Evolutionary conservation across 2,113 vertebrate genomes (phyloP).

Genomic region (Myrmecophaga tridactyla): DNA sequence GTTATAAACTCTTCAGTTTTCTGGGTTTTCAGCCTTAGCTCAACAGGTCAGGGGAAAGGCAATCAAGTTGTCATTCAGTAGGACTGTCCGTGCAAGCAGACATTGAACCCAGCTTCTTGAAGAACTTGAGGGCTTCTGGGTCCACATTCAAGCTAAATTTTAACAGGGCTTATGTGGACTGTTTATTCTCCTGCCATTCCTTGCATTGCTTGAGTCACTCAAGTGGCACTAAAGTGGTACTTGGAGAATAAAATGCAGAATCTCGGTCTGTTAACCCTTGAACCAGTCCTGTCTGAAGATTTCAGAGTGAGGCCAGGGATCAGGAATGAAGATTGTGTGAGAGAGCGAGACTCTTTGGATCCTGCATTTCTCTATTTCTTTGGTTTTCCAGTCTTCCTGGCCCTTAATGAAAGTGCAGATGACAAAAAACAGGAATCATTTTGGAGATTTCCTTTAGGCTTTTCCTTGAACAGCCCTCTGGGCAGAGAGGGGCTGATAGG

Average conservation of each 20-base stretch:
- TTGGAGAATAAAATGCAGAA: constrained; percentile 71
- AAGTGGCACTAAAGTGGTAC: constrained; percentile 71
- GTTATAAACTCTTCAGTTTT: constrained; percentile 20
- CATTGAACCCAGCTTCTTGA: constrained; percentile 7
- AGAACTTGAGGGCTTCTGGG: constrained; percentile 36
- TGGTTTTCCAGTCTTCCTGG: neutral
- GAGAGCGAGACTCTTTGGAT: neutral
- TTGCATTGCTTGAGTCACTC: constrained; percentile 56
- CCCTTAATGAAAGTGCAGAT: neutral
- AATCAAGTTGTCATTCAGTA: constrained; percentile 8
- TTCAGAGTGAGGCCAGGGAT: constrained; percentile 18
- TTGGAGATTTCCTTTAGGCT: constrained; percentile 42
- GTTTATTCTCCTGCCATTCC: constrained; percentile 62
- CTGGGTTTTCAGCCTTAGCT: constrained; percentile 21
- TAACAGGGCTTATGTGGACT: constrained; percentile 64
- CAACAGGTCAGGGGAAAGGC: neutral
- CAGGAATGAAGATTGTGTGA: constrained; percentile 35
- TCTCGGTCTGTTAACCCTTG: constrained; percentile 79
- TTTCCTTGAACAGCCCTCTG: constrained; percentile 22
- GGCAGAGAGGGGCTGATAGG: neutral
- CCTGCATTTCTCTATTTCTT: constrained; percentile 16
- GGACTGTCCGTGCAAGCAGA: neutral
- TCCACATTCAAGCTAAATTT: constrained; percentile 75
- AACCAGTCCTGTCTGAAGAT: constrained; percentile 56
- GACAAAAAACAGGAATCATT: constrained; percentile 9